phyloP scores from a whole-genome alignment of 2,797 vertebrate species.

The Amphiprion clarkii region DNA sequence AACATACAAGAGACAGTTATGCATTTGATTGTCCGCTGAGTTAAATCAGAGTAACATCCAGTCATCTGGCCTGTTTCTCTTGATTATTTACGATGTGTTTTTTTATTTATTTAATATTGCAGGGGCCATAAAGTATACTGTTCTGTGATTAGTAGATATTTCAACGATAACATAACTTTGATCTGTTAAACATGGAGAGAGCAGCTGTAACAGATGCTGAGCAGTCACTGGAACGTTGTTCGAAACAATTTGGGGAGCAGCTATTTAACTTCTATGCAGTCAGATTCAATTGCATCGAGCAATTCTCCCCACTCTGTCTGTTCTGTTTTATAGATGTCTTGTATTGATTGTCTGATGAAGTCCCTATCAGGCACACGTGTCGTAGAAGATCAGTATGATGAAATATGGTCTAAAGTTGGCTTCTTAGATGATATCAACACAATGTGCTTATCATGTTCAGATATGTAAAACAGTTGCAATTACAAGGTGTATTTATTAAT shows the following conservation, averaged over 20 bases:
- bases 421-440: no score
- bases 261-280: not conserved
- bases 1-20: no score
- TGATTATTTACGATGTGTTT: not conserved
- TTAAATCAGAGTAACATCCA: no score
- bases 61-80: not conserved
- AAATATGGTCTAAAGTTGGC: no score
- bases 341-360: not conserved
- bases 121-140: not conserved
- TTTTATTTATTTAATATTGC: not conserved
- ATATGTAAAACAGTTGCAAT: not conserved
- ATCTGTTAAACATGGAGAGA: not conserved
- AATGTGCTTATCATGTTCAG: not conserved
- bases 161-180: slow-evolving; percentile 22
- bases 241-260: no score
- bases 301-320: not conserved
- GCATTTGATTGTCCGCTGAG: no score
- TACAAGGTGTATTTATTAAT: not conserved
- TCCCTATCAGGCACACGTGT: no score
- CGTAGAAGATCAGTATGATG: no score
- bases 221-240: not conserved
- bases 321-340: slow-evolving; percentile 1
- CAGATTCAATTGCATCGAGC: not conserved
- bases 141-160: not conserved
- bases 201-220: slow-evolving; percentile 11